Base-by-base conservation (phyloP, 1,140 invertebrate genomes). In the Cheumatopsyche charites region DNA sequence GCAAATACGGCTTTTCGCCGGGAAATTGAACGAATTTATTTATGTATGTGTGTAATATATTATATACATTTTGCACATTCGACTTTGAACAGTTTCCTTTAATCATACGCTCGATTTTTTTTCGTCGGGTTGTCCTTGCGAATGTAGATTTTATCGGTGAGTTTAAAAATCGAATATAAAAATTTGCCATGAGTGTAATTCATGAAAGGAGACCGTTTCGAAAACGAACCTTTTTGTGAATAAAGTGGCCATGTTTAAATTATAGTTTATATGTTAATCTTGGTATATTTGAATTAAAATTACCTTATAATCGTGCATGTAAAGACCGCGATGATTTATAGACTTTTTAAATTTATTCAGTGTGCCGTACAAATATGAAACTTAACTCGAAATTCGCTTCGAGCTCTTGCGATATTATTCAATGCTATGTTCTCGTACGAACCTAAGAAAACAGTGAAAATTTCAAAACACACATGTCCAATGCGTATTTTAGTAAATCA, bases 201-300 rank as follows among this genome's bases (percentile, higher is more conserved):
- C 47, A 52, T 52, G 29, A 4, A 4, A 4, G 9, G 9, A 36
- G 9, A 4, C 29, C 9, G 19, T 1, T 52, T 52, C 15, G 19
- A 9, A 52, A 52, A 52, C 47, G n/a, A 52, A 52, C n/a, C 19
- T 9, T 52, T 36, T 36, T 52, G 2, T 2, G 47, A 17, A 52
- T 17, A 15, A 15, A 52, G 19, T 17, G 19, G 15, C 47, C 19
- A 15, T 17, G 15, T 15, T 52, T 52, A 17, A 52, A 52, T 52
- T 52, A 52, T 58, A 25, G 4, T 25, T 58, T 25, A 23, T 25
- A 58, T 58, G 21, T 26, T 58, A 58, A 58, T 58, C 12, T 58
- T 25, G 25, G 23, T 23, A 58, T 58, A 26, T 58, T 58, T 58
- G 7, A 58, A 58, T 25, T 58, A 25, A 58, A 58, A 58, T 26